Base-by-base conservation (phyloP, 2,113 vertebrate species). In the Addax nasomaculatus region DNA sequence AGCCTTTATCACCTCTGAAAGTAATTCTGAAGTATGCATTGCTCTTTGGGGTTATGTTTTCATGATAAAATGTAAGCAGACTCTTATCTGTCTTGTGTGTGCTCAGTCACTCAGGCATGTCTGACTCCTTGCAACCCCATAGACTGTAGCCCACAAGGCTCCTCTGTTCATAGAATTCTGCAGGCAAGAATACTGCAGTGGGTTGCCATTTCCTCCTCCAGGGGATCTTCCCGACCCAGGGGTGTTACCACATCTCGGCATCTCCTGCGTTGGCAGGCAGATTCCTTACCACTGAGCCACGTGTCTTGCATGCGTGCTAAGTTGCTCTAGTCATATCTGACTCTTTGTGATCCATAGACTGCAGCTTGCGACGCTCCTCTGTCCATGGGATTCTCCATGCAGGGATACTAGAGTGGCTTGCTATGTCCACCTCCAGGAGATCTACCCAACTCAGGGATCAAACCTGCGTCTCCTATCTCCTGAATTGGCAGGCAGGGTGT, bases 21-120 rank as follows among this genome's bases (percentile, higher is more conserved):
- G 47, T 85, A n/a, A 94, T 79, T 60, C 43, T 83, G 57, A 84
- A 87, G 33, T 62, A 39, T 43, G 6, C 10, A 1, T 39, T 91
- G 27, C 15, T 36, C 58, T 43, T 78, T 47, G 0, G 51, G 70
- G 43, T 3, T 86, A 67, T 57, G 3, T 79, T 96, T 19, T 89
- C 62, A 39, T 45, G 49, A 70, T 49, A 86, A 93, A 67, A 55
- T 92, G 16, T 84, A 90, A 86, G 67, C 33, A 92, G 43, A 80
- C 21, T 33, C 19, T 64, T 89, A 45, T 53, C 47, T 76, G 13
- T 45, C 43, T 91, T 73, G 55, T 76, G 39, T 27, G 39, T 39
- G 67, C 5, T 70, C 67, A 64, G 33, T 64, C 30, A 70, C 39
- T 73, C 70, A 73, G 36, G 43, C 70, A 73, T 73, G 36, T 76